Base-by-base conservation (phyloP, 2,888 invertebrate genomes). In the Pollenia angustigena region DNA sequence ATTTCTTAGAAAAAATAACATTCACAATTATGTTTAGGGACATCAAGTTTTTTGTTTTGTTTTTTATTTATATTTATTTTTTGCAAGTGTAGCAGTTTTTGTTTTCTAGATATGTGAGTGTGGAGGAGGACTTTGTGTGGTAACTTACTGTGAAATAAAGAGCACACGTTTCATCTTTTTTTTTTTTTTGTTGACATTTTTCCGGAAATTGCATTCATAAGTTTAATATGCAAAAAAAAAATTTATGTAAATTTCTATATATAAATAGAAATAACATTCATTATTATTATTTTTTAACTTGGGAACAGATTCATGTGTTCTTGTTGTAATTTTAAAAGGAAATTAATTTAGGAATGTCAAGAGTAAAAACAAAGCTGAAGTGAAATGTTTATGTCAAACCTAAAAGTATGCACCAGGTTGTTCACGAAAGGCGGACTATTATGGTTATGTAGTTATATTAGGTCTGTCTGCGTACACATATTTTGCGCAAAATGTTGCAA, bases 151-250 rank as follows among this genome's bases (percentile, higher is more conserved):
- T 23, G 8, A 4, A 40, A 48, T 68, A 42, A 40, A 40, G 23
- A 16, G 62, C 2, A 42, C 42, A 66, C 66, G 66, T 48, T 74
- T 52, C 23, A 44, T n/a, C 14, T 56, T 2, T 71, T 60, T 74
- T 6, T 68, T 50, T 66, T 72, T 52, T 76, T 76, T 85, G 85
- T 76, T 85, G 76, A 76, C 71, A 81, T 81, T 79, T 82, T 82
- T 79, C 74, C 72, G 85, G 85, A 85, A 85, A 85, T 85, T 85
- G 81, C 85, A 81, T 81, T 82, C 81, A 85, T 78, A 79, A 82
- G 62, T 71, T 76, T 1, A 54, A 69, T 18, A 75, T 23, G 23
- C 23, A 44, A 48, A 46, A 12, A 46, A 12, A 18, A 40, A 54
- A 14, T 14, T 40, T 48, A 40, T 68, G 11, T 23, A 44, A 64